Conservation (phyloP, 30 jellyfish, hydroid and myxozoan species). For the Sanderia malayensis region DNA sequence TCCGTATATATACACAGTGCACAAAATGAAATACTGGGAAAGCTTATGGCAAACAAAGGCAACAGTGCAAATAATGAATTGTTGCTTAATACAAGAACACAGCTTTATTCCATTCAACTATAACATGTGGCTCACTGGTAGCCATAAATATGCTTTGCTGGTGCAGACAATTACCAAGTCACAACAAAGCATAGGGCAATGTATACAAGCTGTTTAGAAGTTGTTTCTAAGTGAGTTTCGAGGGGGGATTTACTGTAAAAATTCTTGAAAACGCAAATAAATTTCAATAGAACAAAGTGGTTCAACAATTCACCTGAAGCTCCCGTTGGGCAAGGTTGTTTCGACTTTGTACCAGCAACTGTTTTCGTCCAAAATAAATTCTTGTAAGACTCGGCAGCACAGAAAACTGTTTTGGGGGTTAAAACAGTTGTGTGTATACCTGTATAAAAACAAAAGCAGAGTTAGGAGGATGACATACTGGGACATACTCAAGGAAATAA, state of each 20-base stretch:
- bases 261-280: not conserved
- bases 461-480: no score
- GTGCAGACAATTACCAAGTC: not conserved
- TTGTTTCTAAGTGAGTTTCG: not conserved
- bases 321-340: constrained; percentile 55
- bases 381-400: constrained; percentile 13
- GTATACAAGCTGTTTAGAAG: no score
- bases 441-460: not conserved
- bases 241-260: not conserved
- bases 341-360: constrained; percentile 23
- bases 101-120: not conserved
- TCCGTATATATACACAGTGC: no score
- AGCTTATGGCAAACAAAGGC: not conserved
- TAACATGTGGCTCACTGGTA: not conserved
- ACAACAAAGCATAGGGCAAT: not conserved
- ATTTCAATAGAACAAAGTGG: no score
- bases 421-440: not conserved
- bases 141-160: not conserved
- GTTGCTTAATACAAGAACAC: not conserved
- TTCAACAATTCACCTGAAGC: constrained; percentile 46
- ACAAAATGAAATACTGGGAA: no score
- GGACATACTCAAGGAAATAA: no score
- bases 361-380: constrained; percentile 50
- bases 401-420: not conserved
- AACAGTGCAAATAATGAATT: not conserved